Conservation (phyloP, 1,140 invertebrate genomes). For the Andricus grossulariae region DNA sequence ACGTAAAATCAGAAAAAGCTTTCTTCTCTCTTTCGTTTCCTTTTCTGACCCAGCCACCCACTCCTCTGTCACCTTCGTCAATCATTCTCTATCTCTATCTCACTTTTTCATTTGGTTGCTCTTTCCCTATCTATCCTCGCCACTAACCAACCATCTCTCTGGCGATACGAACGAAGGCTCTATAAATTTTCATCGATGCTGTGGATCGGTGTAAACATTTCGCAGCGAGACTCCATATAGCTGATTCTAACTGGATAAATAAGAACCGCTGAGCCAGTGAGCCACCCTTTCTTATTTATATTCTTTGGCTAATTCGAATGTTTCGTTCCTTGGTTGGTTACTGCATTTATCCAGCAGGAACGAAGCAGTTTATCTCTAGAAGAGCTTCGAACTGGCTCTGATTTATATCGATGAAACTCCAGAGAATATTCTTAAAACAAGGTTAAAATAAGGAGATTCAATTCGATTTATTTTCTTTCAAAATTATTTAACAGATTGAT, state of each 20-base stretch:
- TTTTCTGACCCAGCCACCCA: not conserved
- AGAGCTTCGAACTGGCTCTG: slow-evolving; percentile 13
- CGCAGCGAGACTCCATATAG: not conserved
- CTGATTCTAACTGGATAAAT: slow-evolving; percentile 2
- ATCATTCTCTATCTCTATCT: slow-evolving; percentile 12
- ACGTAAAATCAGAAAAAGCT: slow-evolving; percentile 29
- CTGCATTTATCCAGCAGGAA: slow-evolving; percentile 16
- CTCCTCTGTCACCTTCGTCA: slow-evolving; percentile 13
- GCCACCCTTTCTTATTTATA: slow-evolving; percentile 18
- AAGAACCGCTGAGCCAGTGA: not conserved
- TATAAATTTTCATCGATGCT: slow-evolving; percentile 30
- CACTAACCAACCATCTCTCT: not conserved
- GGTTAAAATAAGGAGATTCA: slow-evolving; percentile 16
- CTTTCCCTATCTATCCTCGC: not conserved
- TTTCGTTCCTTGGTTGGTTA: not conserved
- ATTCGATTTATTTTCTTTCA: not conserved
- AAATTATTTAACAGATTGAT: not conserved
- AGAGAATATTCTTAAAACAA: not conserved
- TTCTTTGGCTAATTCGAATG: slow-evolving; percentile 23
- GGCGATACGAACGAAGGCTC: not conserved
- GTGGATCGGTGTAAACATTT: slow-evolving; percentile 19
- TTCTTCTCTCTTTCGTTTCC: slow-evolving; percentile 27
- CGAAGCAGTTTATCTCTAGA: slow-evolving; percentile 12
- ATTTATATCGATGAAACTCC: not conserved
- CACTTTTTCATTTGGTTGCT: not conserved